Evolutionary conservation across 2,797 vertebrate species (phyloP), one percentile per base, ranked within the genome.

Genomic region (Hypotaenidia philippensis): DNA sequence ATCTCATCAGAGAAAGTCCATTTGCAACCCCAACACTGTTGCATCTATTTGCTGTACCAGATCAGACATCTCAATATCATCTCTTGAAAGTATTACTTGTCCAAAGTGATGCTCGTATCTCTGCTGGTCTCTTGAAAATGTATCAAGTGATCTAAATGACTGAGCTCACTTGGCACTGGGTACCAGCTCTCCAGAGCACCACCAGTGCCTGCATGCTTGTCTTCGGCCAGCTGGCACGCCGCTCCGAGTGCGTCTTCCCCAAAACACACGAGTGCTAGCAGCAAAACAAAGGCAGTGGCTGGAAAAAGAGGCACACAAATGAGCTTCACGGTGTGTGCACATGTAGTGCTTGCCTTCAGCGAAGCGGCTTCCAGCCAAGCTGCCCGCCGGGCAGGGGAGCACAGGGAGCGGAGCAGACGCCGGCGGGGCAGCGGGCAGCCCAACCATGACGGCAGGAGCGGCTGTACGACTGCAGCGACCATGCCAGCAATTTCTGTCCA

Each of bases 381-480:
- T 6, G 69, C 59, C 90, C 5, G 0, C 11, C 0, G 3, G 84
- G 78, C 77, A 41, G 60, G 40, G 59, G 55, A 66, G 59, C 10
- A 0, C 34, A 1, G 80, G 72, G 63, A 79, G 57, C 8, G 0
- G 66, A 61, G 55, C 71, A 40, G 75, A 13, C 1, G 8, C 60
- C 11, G 2, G 64, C 5, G 0, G 34, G 27, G 47, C 76, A 44
- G 68, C 2, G 9, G 56, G 63, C 79, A 74, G 55, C 63, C 31
- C 31, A 11, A 31, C 13, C 4, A 15, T 10, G 5, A 34, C 0
- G 20, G 68, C 59, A 38, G 60, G 34, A 75, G 40, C 0, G 0
- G 14, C 26, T 53, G 68, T 13, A 36, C 0, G 0, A 57, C 8
- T 4, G 31, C 57, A 57, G 52, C 1, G 7, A 19, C 21, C 0